phyloP scores from a whole-genome alignment of 2,797 vertebrate genomes.

The Aythya fuligula region DNA sequence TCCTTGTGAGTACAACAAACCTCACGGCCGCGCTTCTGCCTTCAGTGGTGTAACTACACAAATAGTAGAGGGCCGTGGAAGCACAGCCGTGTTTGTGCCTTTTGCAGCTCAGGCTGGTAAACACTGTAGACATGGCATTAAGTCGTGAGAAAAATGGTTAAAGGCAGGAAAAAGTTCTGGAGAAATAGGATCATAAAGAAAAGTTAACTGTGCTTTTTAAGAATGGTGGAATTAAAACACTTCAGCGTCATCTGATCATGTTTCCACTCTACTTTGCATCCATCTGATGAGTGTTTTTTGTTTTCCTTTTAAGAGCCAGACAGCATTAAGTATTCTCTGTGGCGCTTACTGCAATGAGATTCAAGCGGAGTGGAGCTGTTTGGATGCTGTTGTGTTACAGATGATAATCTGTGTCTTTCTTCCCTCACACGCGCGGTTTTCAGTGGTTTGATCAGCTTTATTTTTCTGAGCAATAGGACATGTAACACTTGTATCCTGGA shows the following conservation, averaged over 20 bases:
- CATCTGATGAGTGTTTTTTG: too few relatives aligned
- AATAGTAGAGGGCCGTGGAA: neutral
- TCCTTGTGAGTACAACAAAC: neutral
- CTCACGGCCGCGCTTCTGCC: neutral
- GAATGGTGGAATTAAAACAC: neutral
- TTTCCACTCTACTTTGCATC: neutral
- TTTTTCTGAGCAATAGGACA: neutral
- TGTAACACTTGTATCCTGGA: neutral
- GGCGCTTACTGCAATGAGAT: neutral
- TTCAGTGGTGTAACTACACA: neutral
- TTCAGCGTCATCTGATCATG: neutral
- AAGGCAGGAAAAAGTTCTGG: neutral
- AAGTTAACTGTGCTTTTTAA: neutral
- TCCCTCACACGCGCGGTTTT: neutral
- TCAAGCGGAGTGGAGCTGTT: neutral
- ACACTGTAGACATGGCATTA: rapidly evolving
- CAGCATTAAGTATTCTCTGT: neutral
- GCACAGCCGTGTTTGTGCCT: neutral
- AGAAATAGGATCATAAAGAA: neutral
- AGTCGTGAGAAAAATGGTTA: neutral
- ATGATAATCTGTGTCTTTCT: neutral
- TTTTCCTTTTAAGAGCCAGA: too few relatives aligned
- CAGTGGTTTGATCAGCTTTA: neutral
- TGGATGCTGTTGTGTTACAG: neutral
- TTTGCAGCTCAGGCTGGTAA: neutral